Base-by-base conservation (phyloP, 2,113 vertebrate species). In the Pollimyrus isidori region DNA sequence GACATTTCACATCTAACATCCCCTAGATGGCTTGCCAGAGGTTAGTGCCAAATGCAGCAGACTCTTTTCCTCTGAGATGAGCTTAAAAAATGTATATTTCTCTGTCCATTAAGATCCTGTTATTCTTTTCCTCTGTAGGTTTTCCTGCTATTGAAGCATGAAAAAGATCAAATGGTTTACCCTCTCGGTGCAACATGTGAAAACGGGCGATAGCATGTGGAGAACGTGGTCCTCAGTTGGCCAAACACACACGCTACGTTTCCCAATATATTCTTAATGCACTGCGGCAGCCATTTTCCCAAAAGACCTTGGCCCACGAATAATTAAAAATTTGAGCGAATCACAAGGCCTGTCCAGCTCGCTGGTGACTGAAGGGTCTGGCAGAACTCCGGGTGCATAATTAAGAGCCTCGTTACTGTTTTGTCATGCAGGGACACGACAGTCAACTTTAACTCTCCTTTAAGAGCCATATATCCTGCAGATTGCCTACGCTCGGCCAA, bases 351-450 rank as follows among this genome's bases (percentile, higher is more conserved):
- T 80, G 80, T 91, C 85, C 87, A 93, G 92, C 91, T 91, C 93
- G 92, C 93, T 89, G 91, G 93, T 92, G 90, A 92, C 91, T 91
- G 93, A 92, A 92, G 93, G 91, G 92, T 92, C 89, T 89, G 88
- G 26, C 53, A 62, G 90, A 90, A 91, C 91, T 90, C 86, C 90
- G 87, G 90, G 91, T 93, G 94, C 94, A 94, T 94, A 93, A 93
- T 93, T 92, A 95, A 92, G 92, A 91, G 93, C 94, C 93, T 93
- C 91, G 93, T 95, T 94, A 93, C 88, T 89, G 85, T 45, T 86
- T 87, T 90, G 89, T 92, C 91, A 93, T 92, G 92, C 90, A 91
- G 89, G 87, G 85, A 92, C 87, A 91, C 42, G 73, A 39, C 91
- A 91, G 89, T 45, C 91, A 92, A 91, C 90, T 93, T 91, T 89